Base-by-base conservation (phyloP, 2,113 vertebrate species). In the Brachyhypopomus occidentalis region DNA sequence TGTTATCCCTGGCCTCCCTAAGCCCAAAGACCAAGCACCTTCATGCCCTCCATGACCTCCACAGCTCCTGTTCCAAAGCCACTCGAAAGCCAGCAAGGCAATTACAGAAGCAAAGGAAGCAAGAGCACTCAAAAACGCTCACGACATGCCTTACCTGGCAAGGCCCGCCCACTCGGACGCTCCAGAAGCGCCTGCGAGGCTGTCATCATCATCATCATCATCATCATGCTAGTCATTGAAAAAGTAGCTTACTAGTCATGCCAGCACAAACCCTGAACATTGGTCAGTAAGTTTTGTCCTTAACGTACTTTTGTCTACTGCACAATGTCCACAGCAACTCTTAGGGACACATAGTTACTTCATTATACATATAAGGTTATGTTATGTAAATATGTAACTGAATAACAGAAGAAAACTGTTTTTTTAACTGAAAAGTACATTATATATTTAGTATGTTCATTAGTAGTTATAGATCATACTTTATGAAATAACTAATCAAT, bases 171-270 rank as follows among this genome's bases (percentile, higher is more conserved):
- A 78, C 77, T 83, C 3, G 58, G 48, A 81, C 73, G 72, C 5
- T 85, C 83, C 81, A 55, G 71, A 12, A 67, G 55, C 22, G 67
- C 78, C 63, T 75, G 77, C 63, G 76, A 63, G 38, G 80, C 20
- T 70, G 83, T 79, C 83, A 58, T 87, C 84, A 76, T 84, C 71
- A 0, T 71, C 70, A 67, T 89, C 87, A 84, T 85, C 80, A 1
- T 87, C 84, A 76, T 82, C 71, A 0, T 72, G 69, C 67, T 48
- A 92, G 88, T 52, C 90, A 14, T 90, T 78, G 92, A 84, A 91
- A 93, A n/a, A 87, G 55, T 83, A 93, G 89, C 78, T 84, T 85
- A 85, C 34, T 41, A 16, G 38, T 38, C 16, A 22, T 86, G 64
- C 83, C 70, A 80, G 75, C 83, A 75, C 89, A 92, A 63, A 84